Conservation (phyloP, 2,888 invertebrate species). For the Leptinotarsa rubiginosa region DNA sequence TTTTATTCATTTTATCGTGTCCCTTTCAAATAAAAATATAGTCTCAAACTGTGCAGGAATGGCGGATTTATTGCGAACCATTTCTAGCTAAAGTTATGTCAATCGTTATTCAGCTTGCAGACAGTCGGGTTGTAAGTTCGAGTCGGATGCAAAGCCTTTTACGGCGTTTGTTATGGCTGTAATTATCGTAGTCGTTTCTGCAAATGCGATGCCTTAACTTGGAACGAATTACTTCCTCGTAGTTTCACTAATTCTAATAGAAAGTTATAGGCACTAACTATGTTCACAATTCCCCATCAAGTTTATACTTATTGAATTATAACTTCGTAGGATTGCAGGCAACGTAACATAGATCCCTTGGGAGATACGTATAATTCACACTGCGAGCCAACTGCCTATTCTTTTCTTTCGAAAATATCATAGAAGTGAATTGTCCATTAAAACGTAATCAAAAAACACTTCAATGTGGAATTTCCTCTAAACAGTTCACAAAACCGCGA, state of each 20-base stretch:
- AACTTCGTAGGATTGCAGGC: background rate
- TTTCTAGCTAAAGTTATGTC: slow-evolving; percentile 31
- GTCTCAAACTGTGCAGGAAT: background rate
- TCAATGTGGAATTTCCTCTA: too few species aligned
- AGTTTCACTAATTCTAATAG: slow-evolving; percentile 9
- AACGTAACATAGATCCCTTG: background rate
- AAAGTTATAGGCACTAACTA: slow-evolving; percentile 8
- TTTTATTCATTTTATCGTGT: slow-evolving; percentile 5
- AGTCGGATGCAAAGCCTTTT: slow-evolving; percentile 38
- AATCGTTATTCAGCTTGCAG: slow-evolving; percentile 39
- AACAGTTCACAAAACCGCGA: too few species aligned
- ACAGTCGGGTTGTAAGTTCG: slow-evolving; percentile 34
- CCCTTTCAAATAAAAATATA: slow-evolving; percentile 5
- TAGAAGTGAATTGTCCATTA: too few species aligned
- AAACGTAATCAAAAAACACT: too few species aligned
- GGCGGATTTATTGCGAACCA: slow-evolving; percentile 29
- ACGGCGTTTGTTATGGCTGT: slow-evolving; percentile 38
- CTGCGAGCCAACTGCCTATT: too few species aligned
- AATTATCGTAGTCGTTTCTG: slow-evolving; percentile 34
- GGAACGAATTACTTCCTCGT: slow-evolving; percentile 23
- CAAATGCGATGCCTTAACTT: slow-evolving; percentile 29
- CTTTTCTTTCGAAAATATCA: too few species aligned
- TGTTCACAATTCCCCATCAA: slow-evolving; percentile 4
- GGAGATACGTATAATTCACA: too few species aligned
- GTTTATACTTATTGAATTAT: slow-evolving; percentile 1